A percentile compares a stretch with the other conserved stretches of the same genome.
Evolutionary conservation across 2,888 invertebrate genomes (phyloP).

Genomic region (Schrankia costaestrigalis): DNA sequence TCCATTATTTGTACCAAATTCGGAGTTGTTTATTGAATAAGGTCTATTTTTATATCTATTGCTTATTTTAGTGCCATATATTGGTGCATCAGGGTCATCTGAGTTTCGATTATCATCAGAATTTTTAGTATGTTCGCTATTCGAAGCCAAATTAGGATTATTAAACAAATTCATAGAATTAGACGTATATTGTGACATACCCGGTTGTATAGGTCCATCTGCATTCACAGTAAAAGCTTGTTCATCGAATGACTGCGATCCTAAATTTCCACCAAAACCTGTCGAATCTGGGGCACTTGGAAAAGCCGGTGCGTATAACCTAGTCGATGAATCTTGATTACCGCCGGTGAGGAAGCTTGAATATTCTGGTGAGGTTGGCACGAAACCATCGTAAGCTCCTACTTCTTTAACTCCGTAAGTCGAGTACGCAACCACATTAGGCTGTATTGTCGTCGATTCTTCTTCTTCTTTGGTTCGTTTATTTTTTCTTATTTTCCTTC

Average conservation of each 20-base stretch:
- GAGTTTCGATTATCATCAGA: constrained; percentile 29
- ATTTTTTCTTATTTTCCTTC: constrained; percentile 54
- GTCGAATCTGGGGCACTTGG: constrained; percentile 60
- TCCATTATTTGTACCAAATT: constrained; percentile 42
- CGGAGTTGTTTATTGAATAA: constrained; percentile 47
- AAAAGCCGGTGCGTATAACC: constrained; percentile 65
- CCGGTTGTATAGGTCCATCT: constrained; percentile 43
- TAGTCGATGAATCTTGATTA: constrained; percentile 56
- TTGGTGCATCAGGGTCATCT: constrained; percentile 47
- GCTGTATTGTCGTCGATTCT: constrained; percentile 57
- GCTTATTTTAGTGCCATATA: constrained; percentile 65
- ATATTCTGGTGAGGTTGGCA: constrained; percentile 69
- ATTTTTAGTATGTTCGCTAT: constrained; percentile 42
- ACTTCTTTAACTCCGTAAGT: constrained; percentile 74
- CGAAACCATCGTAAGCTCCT: constrained; percentile 63
- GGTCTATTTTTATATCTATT: constrained; percentile 48
- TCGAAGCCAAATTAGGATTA: constrained; percentile 32
- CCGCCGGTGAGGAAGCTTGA: constrained; percentile 49
- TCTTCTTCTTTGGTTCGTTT: constrained; percentile 55
- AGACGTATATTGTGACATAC: constrained; percentile 51
- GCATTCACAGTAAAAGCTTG: constrained; percentile 39
- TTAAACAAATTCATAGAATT: constrained; percentile 47
- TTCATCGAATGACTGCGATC: constrained; percentile 41
- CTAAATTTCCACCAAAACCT: constrained; percentile 48
- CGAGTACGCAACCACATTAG: constrained; percentile 70